phyloP scores from a whole-genome alignment of 2,113 vertebrate species.

The Dromiciops gliroides region DNA sequence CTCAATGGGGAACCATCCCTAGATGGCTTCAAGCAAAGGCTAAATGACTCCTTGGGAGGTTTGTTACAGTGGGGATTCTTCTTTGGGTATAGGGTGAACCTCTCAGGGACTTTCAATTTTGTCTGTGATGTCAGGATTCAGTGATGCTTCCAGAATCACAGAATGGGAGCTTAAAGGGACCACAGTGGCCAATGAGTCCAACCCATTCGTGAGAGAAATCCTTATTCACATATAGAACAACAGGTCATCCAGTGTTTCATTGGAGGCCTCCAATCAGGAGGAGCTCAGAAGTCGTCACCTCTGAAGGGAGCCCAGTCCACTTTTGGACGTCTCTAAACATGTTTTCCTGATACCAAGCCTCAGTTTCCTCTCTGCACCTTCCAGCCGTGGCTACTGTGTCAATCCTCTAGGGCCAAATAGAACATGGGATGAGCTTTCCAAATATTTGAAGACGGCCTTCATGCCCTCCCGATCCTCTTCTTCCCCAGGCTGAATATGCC shows the following conservation, averaged over 20 bases:
- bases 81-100: not conserved
- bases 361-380: not conserved
- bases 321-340: not conserved
- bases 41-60: not conserved
- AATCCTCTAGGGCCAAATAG: not conserved
- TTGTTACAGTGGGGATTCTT: not conserved
- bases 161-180: not conserved
- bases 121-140: not conserved
- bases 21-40: not conserved
- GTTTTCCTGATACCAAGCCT: not conserved
- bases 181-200: not conserved
- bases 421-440: not conserved
- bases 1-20: not conserved
- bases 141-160: not conserved
- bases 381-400: not conserved
- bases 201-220: not conserved
- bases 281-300: not conserved
- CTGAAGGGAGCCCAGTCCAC: not conserved
- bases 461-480: not conserved
- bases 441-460: not conserved
- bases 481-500: not conserved
- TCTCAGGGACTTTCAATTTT: not conserved
- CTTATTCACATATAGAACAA: no score
- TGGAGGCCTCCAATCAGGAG: not conserved
- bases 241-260: not conserved